A percentile compares a stretch with the other conserved stretches of the same genome.
Conservation (phyloP, 1,140 invertebrate genomes). For the Trachymyrmex septentrionalis region DNA sequence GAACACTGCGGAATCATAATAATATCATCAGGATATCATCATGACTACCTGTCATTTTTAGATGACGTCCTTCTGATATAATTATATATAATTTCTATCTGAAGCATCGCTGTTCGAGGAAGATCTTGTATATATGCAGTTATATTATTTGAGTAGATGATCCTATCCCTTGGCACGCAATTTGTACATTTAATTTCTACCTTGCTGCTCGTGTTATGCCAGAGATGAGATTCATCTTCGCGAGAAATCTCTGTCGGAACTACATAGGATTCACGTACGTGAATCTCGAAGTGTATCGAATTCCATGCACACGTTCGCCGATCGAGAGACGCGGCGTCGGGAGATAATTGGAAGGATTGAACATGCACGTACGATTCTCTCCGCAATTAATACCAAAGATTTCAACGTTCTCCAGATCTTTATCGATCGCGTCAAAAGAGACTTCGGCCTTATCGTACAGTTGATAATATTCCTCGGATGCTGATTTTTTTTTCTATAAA, state of each 20-base stretch:
- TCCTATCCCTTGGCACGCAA: slow-evolving; percentile 71
- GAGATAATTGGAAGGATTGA: slow-evolving; percentile 52
- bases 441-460: neutral
- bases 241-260: slow-evolving; percentile 39
- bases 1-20: no score
- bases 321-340: slow-evolving; percentile 38
- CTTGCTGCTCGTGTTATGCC: slow-evolving; percentile 76
- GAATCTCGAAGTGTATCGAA: slow-evolving; percentile 8
- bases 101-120: slow-evolving; percentile 59
- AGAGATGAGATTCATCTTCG: slow-evolving; percentile 72
- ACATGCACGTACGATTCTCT: neutral
- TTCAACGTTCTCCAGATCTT: slow-evolving; percentile 6
- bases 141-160: slow-evolving; percentile 68
- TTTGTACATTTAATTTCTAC: slow-evolving; percentile 73
- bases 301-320: neutral
- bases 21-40: no score
- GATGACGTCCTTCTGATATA: no score
- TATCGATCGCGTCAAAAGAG: neutral
- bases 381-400: slow-evolving; percentile 21
- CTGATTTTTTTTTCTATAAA: neutral
- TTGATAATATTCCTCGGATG: neutral
- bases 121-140: slow-evolving; percentile 26
- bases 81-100: no score
- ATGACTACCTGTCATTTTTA: no score
- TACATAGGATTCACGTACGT: neutral